Evolutionary conservation across 2,113 vertebrate species (phyloP).

Genomic region (Crotalus helleri): DNA sequence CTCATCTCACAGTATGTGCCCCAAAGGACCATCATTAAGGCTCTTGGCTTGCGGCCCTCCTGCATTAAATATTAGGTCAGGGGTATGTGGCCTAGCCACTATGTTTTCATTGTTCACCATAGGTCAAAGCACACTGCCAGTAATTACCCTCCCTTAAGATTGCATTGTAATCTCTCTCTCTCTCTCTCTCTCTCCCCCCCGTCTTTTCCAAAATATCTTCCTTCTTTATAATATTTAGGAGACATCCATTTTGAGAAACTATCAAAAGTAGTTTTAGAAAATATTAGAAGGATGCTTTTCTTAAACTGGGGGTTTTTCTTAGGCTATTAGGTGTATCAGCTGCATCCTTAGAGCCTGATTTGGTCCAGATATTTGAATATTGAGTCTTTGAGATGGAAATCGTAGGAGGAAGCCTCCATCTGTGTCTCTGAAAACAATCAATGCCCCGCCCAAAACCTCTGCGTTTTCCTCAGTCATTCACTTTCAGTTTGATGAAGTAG

Average conservation of each 20-base stretch:
- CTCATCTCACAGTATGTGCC: conserved; percentile 11
- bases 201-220: background rate
- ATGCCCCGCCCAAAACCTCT: background rate
- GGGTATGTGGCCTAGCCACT: background rate
- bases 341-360: background rate
- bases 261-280: background rate
- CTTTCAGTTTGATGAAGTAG: background rate
- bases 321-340: background rate
- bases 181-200: background rate
- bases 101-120: conserved; percentile 8
- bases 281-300: background rate
- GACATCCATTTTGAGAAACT: background rate
- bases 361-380: background rate
- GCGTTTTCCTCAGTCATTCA: background rate
- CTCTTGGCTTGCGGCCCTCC: conserved; percentile 47
- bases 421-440: background rate
- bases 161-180: background rate
- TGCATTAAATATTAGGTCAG: conserved; percentile 27
- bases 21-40: conserved; percentile 5
- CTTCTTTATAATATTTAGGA: background rate
- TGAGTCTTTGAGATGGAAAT: background rate
- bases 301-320: too few relatives aligned
- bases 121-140: conserved; percentile 21
- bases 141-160: background rate
- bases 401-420: background rate